These are phyloP conservation scores for Dufourea novaeangliae DNA, from an alignment of 1,140 invertebrate genomes.

Conservation along the genomic window DNA sequence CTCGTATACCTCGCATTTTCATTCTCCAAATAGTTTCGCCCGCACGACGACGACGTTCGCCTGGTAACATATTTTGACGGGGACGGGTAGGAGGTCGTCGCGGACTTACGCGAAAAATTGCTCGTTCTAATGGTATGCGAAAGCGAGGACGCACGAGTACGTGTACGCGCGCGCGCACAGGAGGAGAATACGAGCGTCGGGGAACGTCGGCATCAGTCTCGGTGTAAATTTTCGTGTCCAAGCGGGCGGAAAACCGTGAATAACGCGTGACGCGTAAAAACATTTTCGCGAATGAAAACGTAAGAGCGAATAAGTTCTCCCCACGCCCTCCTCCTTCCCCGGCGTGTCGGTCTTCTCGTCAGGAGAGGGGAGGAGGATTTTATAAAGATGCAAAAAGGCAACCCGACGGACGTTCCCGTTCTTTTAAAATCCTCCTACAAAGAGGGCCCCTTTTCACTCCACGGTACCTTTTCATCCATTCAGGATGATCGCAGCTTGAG, in stretches of 20 bases:
- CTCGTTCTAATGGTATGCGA: conserved; percentile 3
- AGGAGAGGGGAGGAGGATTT: not conserved
- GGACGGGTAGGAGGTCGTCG: too few species aligned
- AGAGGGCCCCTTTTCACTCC: conserved; percentile 16
- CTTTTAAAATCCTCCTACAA: conserved; percentile 24
- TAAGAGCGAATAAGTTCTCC: not conserved
- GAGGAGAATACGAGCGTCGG: not conserved
- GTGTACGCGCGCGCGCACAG: not conserved
- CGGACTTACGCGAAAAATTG: conserved; percentile 12
- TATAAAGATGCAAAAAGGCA: conserved; percentile 27
- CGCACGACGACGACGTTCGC: not conserved
- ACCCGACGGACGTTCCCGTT: conserved; percentile 14
- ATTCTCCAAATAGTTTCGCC: conserved; percentile 28
- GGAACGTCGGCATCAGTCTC: not conserved
- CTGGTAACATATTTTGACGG: not conserved
- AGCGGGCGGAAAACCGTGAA: not conserved
- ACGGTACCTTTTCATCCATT: conserved; percentile 34
- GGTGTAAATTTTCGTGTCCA: not conserved
- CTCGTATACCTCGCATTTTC: not conserved
- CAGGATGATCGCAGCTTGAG: conserved; percentile 27
- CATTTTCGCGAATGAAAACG: conserved; percentile 17
- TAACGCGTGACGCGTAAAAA: conserved; percentile 38
- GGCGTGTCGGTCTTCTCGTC: not conserved
- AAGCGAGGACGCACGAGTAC: not conserved
- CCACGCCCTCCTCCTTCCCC: too few species aligned